These are phyloP conservation scores for Heliothis virescens DNA, from an alignment of 1,140 invertebrate species.

Conservation along the genomic window DNA sequence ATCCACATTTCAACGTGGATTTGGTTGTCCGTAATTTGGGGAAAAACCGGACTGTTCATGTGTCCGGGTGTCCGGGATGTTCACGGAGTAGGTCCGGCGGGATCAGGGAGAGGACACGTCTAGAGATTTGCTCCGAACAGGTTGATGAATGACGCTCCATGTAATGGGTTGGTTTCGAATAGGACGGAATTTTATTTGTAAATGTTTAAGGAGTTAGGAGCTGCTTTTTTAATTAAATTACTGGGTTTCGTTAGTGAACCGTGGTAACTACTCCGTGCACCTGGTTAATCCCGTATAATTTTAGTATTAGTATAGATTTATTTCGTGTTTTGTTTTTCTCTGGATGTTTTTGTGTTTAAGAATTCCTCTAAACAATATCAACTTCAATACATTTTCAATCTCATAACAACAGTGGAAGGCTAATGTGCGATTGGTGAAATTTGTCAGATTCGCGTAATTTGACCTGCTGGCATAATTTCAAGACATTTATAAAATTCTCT, in stretches of 20 bases:
- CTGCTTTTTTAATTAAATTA: not conserved
- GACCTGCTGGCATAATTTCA: too few relatives aligned
- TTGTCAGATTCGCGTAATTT: too few relatives aligned
- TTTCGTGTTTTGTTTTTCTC: too few relatives aligned
- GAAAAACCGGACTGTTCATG: conserved; percentile 9
- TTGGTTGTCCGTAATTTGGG: conserved; percentile 25
- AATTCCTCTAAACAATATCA: too few relatives aligned
- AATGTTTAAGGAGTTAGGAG: conserved; percentile 2
- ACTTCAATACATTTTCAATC: too few relatives aligned
- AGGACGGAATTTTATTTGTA: not conserved
- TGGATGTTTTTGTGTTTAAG: too few relatives aligned
- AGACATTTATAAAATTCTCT: too few relatives aligned
- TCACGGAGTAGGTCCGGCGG: not conserved
- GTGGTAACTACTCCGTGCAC: too few relatives aligned
- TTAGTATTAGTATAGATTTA: too few relatives aligned
- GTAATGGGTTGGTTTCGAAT: not conserved
- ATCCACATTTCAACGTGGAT: conserved; percentile 35
- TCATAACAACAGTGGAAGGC: too few relatives aligned
- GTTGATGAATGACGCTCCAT: conserved; percentile 35
- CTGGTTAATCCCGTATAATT: too few relatives aligned
- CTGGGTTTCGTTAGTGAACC: not conserved
- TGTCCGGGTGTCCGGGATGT: not conserved
- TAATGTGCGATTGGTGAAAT: too few relatives aligned
- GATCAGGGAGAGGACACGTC: conserved; percentile 26
- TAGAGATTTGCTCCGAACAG: conserved; percentile 34